Evolutionary conservation across 35 echinoderm and acorn worm species (phyloP).

Genomic region (Eucidaris tribuloides): DNA sequence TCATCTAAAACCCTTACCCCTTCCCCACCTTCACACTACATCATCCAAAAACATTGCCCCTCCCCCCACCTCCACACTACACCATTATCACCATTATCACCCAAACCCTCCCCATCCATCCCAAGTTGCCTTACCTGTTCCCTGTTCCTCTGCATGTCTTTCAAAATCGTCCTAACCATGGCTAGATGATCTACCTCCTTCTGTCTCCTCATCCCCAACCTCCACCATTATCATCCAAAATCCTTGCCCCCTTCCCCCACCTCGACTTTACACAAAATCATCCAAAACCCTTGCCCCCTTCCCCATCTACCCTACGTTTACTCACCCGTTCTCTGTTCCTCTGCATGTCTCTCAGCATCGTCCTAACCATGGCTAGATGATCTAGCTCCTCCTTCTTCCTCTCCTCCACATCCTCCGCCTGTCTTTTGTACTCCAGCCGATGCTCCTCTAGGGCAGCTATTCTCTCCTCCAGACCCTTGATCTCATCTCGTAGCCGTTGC

Average conservation of each 20-base stretch:
- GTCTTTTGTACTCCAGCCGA: not conserved
- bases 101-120: too few species aligned
- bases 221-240: too few species aligned
- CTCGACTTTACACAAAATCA: too few species aligned
- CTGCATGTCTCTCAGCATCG: slow-evolving; percentile 22
- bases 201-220: not conserved
- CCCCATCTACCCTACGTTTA: too few species aligned
- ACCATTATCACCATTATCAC: too few species aligned
- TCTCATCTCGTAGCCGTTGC: not conserved
- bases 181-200: slow-evolving; percentile 8
- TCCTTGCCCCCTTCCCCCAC: too few species aligned
- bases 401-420: slow-evolving; percentile 14
- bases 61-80: too few species aligned
- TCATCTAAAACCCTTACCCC: too few species aligned
- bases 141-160: slow-evolving; percentile 12
- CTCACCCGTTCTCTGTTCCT: slow-evolving; percentile 14
- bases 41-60: too few species aligned
- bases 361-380: slow-evolving; percentile 12
- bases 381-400: slow-evolving; percentile 7
- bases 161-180: slow-evolving; percentile 4
- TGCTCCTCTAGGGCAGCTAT: slow-evolving; percentile 7
- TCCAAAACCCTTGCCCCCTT: too few species aligned
- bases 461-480: slow-evolving; percentile 34
- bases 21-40: too few species aligned
- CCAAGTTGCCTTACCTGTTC: slow-evolving; percentile 20